Evolutionary conservation across 1,140 invertebrate genomes (phyloP).

Genomic region (Hormaphis cornu): DNA sequence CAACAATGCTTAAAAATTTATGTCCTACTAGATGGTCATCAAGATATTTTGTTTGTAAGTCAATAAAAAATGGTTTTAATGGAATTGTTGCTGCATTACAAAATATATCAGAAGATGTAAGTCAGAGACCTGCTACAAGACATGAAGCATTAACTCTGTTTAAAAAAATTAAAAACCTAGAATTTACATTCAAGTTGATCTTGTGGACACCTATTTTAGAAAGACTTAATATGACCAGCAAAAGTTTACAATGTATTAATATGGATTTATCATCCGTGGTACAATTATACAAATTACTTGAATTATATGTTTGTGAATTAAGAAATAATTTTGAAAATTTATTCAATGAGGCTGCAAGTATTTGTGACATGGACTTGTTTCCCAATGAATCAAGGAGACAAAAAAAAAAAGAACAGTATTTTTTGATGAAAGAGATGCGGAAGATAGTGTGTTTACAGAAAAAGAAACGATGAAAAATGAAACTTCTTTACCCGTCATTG

Average conservation of each 20-base stretch:
- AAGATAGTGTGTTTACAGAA: background rate
- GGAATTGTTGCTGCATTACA: background rate
- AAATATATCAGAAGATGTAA: background rate
- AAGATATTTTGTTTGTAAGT: background rate
- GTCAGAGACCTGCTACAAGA: background rate
- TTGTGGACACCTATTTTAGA: background rate
- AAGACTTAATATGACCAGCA: conserved; percentile 8
- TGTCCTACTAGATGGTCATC: background rate
- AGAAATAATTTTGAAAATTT: background rate
- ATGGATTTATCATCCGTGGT: background rate
- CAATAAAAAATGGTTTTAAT: background rate
- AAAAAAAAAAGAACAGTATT: background rate
- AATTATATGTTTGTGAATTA: background rate
- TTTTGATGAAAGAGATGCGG: background rate
- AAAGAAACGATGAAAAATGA: background rate
- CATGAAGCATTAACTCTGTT: background rate
- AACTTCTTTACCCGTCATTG: background rate
- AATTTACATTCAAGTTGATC: background rate
- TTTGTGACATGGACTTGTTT: background rate
- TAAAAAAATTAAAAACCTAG: background rate
- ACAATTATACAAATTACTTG: background rate
- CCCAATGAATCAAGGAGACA: background rate
- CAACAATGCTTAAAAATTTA: background rate
- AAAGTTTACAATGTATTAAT: conserved; percentile 22
- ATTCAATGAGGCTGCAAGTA: background rate